Conservation (phyloP, 2,113 vertebrate species). For the Lycaon pictus region DNA sequence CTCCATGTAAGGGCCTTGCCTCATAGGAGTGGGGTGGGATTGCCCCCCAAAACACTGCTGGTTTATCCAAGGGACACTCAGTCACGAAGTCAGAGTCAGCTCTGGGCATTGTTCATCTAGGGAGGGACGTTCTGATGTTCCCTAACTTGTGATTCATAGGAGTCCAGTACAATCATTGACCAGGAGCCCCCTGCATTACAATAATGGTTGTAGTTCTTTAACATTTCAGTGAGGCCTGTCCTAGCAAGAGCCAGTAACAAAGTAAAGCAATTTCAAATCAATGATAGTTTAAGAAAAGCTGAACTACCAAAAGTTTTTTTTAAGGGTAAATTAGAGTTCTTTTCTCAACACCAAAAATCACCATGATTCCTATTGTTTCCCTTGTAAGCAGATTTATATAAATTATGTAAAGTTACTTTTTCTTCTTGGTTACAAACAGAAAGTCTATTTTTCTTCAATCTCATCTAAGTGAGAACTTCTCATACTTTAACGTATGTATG, state of each 20-base stretch:
- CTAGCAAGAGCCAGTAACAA: conserved; percentile 23
- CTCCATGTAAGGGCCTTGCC: neutral
- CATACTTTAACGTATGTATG: neutral
- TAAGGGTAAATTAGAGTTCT: neutral
- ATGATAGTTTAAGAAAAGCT: neutral
- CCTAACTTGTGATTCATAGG: neutral
- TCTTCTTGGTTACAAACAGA: neutral
- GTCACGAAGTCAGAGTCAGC: neutral
- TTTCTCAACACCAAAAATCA: neutral
- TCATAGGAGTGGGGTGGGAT: neutral
- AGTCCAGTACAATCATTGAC: neutral
- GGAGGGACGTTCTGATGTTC: neutral
- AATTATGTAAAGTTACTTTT: neutral
- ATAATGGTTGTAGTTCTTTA: neutral
- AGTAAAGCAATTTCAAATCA: conserved; percentile 26
- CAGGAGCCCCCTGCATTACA: neutral
- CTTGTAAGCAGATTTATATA: neutral
- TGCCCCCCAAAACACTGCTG: no score
- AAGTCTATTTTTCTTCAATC: neutral
- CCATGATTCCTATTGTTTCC: neutral
- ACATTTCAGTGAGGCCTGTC: neutral
- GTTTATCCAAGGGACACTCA: neutral
- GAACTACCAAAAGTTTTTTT: neutral
- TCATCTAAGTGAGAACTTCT: neutral
- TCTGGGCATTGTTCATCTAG: neutral